Percentiles rank a stretch among this genome's conserved stretches.
phyloP scores from a whole-genome alignment of 2,888 invertebrate genomes.

The Saturnia japonica region DNA sequence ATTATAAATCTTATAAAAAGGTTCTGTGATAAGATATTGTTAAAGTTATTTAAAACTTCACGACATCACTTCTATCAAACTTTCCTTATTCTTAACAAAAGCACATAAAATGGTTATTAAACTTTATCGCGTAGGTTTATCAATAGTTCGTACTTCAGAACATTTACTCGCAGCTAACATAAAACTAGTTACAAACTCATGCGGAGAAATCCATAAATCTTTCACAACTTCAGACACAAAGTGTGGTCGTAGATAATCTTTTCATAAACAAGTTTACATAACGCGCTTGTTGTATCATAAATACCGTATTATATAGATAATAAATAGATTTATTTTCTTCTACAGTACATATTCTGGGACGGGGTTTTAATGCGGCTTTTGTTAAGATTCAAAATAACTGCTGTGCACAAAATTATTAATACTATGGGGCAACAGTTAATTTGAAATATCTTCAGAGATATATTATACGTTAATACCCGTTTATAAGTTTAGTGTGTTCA shows the following conservation, averaged over 20 bases:
- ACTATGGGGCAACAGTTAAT: no score
- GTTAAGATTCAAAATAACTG: neutral
- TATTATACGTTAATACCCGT: no score
- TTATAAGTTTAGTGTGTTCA: no score
- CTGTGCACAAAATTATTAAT: no score
- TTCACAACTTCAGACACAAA: neutral
- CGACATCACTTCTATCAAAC: neutral
- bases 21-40: neutral
- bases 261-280: conserved; percentile 7
- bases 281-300: neutral
- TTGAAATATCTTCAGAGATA: no score
- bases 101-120: neutral
- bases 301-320: neutral
- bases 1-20: neutral
- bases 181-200: conserved; percentile 5
- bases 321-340: neutral
- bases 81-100: neutral
- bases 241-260: neutral
- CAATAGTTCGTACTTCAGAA: neutral
- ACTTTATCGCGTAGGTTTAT: neutral
- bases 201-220: conserved; percentile 4
- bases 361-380: neutral
- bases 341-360: neutral
- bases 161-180: neutral
- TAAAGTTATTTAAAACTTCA: neutral